Conservation (phyloP, 2,797 vertebrate species). For the Tachyglossus aculeatus region DNA sequence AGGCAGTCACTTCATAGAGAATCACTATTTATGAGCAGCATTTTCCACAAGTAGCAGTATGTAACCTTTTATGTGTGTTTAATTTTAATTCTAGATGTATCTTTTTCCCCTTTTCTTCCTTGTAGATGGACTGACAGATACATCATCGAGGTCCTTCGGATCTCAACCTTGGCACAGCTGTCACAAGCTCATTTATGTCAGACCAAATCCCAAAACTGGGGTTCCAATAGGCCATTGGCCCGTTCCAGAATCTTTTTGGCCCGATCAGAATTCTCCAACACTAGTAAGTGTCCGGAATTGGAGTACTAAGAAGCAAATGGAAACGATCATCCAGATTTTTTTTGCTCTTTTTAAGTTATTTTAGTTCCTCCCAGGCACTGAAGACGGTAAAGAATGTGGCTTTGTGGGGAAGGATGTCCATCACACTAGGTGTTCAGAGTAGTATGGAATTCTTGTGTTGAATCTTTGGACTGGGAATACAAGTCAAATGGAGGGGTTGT, state of each 20-base stretch:
- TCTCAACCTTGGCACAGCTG: slow-evolving; percentile 87
- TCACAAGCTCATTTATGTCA: slow-evolving; percentile 84
- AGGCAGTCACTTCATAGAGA: no score
- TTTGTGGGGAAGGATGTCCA: not conserved
- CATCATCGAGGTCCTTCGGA: slow-evolving; percentile 77
- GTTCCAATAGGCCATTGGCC: slow-evolving; percentile 85
- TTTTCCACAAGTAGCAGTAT: no score
- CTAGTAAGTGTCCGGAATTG: slow-evolving; percentile 73
- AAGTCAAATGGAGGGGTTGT: no score
- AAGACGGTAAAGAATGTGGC: not conserved
- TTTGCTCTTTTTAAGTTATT: not conserved
- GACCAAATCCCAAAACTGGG: slow-evolving; percentile 84
- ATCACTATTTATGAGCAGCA: no score
- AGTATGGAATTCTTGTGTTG: no score
- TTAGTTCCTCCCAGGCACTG: accelerated
- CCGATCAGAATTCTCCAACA: slow-evolving; percentile 84
- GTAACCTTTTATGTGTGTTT: not conserved
- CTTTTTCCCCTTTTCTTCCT: slow-evolving; percentile 30
- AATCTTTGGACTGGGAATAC: no score
- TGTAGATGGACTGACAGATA: slow-evolving; percentile 84
- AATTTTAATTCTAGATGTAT: not conserved
- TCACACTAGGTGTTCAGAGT: not conserved
- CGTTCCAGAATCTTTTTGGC: slow-evolving; percentile 85
- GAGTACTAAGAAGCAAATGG: not conserved
- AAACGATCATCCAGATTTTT: slow-evolving; percentile 5